A percentile compares a stretch with the other conserved stretches of the same genome.
These are phyloP conservation scores for Sanderia malayensis DNA, from an alignment of 30 jellyfish, hydroid and myxozoan species.

Conservation along the genomic window DNA sequence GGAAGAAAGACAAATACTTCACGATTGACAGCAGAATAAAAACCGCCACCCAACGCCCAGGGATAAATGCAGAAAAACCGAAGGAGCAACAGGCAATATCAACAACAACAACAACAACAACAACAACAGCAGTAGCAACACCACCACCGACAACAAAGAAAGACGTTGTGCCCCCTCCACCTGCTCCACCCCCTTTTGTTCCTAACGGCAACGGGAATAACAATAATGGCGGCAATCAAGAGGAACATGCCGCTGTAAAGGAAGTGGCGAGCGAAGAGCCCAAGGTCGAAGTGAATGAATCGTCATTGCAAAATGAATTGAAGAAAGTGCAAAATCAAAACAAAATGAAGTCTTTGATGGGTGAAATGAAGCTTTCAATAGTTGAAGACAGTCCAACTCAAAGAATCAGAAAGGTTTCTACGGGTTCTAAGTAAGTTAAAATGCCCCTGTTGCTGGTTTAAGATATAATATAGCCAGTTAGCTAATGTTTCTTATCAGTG, in stretches of 20 bases:
- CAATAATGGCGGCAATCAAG: not conserved
- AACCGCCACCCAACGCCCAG: slow-evolving; percentile 18
- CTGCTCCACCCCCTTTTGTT: not conserved
- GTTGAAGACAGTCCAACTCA: slow-evolving; percentile 8
- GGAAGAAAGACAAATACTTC: slow-evolving; percentile 25
- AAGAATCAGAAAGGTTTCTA: not conserved
- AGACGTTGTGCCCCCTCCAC: not conserved
- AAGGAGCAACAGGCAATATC: not conserved
- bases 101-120: not conserved
- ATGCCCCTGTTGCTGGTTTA: not conserved
- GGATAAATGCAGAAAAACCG: slow-evolving; percentile 28
- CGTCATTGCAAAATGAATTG: not conserved
- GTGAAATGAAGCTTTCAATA: slow-evolving; percentile 27
- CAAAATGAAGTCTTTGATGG: not conserved
- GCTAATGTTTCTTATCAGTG: not conserved
- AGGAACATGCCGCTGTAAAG: not conserved
- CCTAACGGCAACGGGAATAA: not conserved
- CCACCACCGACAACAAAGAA: not conserved
- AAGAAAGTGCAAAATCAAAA: too few relatives aligned
- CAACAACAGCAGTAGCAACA: not conserved
- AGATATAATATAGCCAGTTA: not conserved
- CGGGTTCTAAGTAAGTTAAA: not conserved
- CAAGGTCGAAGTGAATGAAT: not conserved
- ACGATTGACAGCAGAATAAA: slow-evolving; percentile 23
- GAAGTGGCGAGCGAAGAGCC: not conserved